Conservation (phyloP, 2,797 vertebrate species). For the Nothura maculosa region DNA sequence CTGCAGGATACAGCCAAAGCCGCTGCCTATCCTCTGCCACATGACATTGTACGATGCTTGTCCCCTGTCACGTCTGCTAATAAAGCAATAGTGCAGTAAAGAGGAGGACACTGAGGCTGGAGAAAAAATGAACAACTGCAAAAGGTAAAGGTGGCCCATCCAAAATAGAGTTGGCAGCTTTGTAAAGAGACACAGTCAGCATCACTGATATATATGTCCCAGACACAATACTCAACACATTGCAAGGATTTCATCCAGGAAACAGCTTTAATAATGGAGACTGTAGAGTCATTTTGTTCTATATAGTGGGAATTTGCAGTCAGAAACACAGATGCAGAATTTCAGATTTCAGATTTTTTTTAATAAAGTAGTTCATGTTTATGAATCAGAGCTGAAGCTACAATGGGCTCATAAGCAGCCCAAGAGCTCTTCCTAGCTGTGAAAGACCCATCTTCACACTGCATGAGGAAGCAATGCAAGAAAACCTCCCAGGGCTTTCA, state of each 20-base stretch:
- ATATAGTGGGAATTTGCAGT: not conserved
- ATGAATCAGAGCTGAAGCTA: not conserved
- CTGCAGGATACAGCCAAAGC: not conserved
- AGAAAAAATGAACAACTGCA: not conserved
- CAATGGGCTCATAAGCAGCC: not conserved
- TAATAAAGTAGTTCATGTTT: not conserved
- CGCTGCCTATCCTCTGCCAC: not conserved
- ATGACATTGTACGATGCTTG: rapidly evolving
- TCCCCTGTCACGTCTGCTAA: rapidly evolving
- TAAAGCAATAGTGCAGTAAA: rapidly evolving
- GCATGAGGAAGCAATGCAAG: not conserved
- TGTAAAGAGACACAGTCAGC: not conserved
- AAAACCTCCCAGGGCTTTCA: not conserved
- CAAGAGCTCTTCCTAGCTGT: not conserved
- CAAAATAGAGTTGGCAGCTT: not conserved
- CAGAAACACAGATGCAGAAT: not conserved
- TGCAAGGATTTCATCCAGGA: not conserved
- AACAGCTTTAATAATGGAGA: not conserved
- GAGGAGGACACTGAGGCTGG: not conserved
- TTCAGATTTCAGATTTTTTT: not conserved
- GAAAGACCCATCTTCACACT: not conserved
- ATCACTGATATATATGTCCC: not conserved
- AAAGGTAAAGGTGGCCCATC: not conserved
- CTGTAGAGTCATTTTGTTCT: not conserved
- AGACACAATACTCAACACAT: not conserved